Evolutionary conservation across 2,888 invertebrate genomes (phyloP).

Genomic region (Tipula vernalis): DNA sequence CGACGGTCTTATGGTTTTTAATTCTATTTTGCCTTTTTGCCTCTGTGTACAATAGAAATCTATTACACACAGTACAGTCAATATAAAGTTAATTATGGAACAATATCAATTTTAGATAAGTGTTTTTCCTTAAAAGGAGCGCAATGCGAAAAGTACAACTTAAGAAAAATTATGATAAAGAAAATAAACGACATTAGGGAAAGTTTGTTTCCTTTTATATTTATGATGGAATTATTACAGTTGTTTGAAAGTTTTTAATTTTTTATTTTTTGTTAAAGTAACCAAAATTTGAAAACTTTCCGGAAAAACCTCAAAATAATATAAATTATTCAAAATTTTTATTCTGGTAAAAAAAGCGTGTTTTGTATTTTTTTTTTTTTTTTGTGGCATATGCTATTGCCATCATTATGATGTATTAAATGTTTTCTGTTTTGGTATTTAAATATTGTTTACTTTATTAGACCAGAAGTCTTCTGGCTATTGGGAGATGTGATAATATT

Average conservation of each 20-base stretch:
- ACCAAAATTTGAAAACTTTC: neutral
- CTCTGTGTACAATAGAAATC: neutral
- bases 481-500: too few species aligned
- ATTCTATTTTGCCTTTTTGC: neutral
- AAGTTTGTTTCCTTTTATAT: neutral
- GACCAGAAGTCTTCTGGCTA: too few species aligned
- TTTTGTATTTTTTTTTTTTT: neutral
- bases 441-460: too few species aligned
- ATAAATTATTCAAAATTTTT: neutral
- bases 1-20: neutral
- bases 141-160: neutral
- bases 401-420: neutral
- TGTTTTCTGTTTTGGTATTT: too few species aligned
- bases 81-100: neutral
- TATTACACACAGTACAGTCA: neutral
- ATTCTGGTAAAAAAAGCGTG: neutral
- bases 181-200: neutral
- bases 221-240: neutral
- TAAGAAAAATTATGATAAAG: neutral
- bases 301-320: neutral
- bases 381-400: neutral
- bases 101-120: neutral
- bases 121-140: neutral
- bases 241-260: neutral
- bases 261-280: neutral